Conservation (phyloP, 2,113 vertebrate species). For the Heptranchias perlo region DNA sequence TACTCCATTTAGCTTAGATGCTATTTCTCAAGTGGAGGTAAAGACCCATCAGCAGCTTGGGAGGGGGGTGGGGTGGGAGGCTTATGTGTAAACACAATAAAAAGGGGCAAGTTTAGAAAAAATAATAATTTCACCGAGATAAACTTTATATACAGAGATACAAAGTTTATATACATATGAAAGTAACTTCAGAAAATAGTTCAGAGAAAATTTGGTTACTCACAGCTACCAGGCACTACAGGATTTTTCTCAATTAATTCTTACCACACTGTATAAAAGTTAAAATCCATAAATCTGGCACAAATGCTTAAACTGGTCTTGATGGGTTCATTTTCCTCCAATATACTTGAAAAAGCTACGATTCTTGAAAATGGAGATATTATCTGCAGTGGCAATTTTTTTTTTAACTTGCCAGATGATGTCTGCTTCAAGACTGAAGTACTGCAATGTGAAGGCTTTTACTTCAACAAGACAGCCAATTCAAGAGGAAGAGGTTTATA, state of each 20-base stretch:
- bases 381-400: not conserved
- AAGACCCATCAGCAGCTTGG: not conserved
- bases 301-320: not conserved
- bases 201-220: not conserved
- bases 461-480: not conserved
- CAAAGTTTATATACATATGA: not conserved
- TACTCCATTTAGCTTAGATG: too few relatives aligned
- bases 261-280: not conserved
- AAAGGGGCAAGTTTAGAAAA: not conserved
- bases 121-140: not conserved
- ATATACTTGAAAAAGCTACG: not conserved
- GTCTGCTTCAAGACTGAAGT: not conserved
- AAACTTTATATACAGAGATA: not conserved
- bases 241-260: not conserved
- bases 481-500: not conserved
- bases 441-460: not conserved
- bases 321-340: not conserved
- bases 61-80: not conserved
- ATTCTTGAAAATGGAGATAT: not conserved
- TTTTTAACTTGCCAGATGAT: not conserved
- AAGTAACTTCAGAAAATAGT: not conserved
- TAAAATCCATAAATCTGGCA: not conserved
- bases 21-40: not conserved
- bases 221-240: not conserved
- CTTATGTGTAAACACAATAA: not conserved